phyloP scores from a whole-genome alignment of 2,888 invertebrate species.

The Petrophora chlorosata region DNA sequence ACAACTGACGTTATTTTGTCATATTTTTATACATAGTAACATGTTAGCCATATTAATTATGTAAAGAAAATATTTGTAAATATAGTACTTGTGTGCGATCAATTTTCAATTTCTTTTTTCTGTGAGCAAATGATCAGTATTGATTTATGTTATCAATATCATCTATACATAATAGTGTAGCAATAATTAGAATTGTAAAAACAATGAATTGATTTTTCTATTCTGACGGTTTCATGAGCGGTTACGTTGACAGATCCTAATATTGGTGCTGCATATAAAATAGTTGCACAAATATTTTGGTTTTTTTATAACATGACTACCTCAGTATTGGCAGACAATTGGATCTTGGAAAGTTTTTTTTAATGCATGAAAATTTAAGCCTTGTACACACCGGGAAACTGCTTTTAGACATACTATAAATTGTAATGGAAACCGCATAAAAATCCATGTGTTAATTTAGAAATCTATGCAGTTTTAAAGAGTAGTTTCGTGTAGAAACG shows the following conservation, averaged over 20 bases:
- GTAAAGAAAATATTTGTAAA: slow-evolving; percentile 61
- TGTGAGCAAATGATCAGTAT: slow-evolving; percentile 52
- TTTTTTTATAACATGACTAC: slow-evolving; percentile 66
- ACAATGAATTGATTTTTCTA: slow-evolving; percentile 29
- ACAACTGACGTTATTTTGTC: slow-evolving; percentile 34
- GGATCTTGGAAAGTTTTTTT: slow-evolving; percentile 34
- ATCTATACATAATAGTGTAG: slow-evolving; percentile 38
- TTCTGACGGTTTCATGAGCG: slow-evolving; percentile 9
- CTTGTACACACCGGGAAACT: slow-evolving; percentile 7
- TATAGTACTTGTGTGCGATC: slow-evolving; percentile 53
- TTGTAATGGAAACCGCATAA: too few species aligned
- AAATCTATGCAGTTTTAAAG: too few species aligned
- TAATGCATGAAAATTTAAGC: slow-evolving; percentile 26
- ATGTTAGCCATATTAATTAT: slow-evolving; percentile 56
- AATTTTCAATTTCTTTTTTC: slow-evolving; percentile 38
- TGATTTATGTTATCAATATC: slow-evolving; percentile 38
- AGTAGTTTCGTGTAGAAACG: too few species aligned
- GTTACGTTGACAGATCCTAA: slow-evolving; percentile 22
- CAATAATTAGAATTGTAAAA: slow-evolving; percentile 27
- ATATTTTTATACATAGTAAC: slow-evolving; percentile 56
- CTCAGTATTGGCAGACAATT: slow-evolving; percentile 76
- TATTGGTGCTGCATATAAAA: slow-evolving; percentile 55
- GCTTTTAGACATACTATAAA: too few species aligned
- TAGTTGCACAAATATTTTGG: slow-evolving; percentile 58
- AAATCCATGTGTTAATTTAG: too few species aligned